These are phyloP conservation scores for Myotis planiceps DNA, from an alignment of 2,797 vertebrate genomes.

Conservation along the genomic window DNA sequence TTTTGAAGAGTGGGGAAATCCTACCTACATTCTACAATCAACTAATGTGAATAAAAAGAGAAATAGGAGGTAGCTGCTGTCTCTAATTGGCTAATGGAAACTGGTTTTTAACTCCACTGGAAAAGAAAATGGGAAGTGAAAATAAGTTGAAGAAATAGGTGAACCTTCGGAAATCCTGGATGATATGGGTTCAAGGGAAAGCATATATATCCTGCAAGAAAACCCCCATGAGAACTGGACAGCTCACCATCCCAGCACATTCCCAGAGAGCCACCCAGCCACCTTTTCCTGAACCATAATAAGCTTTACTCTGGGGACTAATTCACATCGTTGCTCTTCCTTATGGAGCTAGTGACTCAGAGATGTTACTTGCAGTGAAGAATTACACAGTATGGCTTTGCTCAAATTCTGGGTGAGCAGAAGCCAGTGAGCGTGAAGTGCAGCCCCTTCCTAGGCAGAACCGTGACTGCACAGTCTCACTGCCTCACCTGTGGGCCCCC, in stretches of 20 bases:
- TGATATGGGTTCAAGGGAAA: background rate
- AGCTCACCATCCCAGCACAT: background rate
- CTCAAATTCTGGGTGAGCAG: background rate
- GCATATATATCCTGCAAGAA: background rate
- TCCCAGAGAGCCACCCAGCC: slow-evolving; percentile 25
- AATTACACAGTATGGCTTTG: background rate
- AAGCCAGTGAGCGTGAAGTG: background rate
- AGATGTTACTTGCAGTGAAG: slow-evolving; percentile 1
- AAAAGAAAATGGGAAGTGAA: slow-evolving; percentile 20
- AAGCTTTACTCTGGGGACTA: slow-evolving; percentile 47
- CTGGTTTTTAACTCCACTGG: background rate
- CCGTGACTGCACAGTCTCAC: background rate
- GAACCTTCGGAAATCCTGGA: background rate
- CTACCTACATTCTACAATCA: background rate
- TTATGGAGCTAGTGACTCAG: slow-evolving; percentile 60
- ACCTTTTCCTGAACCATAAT: slow-evolving; percentile 49
- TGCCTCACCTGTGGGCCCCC: background rate
- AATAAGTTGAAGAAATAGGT: background rate
- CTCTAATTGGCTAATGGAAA: background rate
- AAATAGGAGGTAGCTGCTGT: background rate
- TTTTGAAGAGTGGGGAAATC: background rate
- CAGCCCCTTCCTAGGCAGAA: background rate
- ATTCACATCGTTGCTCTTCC: slow-evolving; percentile 33
- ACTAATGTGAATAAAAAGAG: background rate
- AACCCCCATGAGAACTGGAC: background rate